Conservation (phyloP, 2,113 vertebrate genomes). For the Alethe castanea region DNA sequence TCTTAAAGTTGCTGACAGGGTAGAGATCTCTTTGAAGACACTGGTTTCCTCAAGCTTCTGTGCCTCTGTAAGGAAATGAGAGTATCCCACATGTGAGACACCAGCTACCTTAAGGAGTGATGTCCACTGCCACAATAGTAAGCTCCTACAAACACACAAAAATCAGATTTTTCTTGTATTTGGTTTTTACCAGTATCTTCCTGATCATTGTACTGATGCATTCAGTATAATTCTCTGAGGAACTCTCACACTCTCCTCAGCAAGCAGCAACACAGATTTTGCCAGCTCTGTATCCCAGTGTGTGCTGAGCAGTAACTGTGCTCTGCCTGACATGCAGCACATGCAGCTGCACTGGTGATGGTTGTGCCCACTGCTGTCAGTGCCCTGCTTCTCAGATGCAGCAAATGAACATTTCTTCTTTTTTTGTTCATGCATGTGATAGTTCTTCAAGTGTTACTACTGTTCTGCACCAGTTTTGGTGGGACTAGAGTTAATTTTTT, state of each 20-base stretch:
- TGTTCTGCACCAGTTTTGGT: neutral
- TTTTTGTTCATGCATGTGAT: neutral
- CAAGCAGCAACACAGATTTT: neutral
- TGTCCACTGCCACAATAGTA: neutral
- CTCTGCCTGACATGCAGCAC: neutral
- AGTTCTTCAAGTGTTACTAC: neutral
- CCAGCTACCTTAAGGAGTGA: neutral
- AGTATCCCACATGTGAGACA: neutral
- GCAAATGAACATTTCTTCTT: neutral
- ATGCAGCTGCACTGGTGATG: neutral
- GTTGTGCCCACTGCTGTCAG: neutral
- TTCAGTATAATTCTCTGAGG: neutral
- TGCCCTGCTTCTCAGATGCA: neutral
- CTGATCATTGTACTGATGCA: neutral
- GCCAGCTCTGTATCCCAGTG: neutral
- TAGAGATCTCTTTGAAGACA: neutral
- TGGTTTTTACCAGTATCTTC: neutral
- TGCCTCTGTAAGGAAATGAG: neutral
- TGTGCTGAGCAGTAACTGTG: neutral
- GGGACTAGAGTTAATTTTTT: neutral
- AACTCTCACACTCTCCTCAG: neutral
- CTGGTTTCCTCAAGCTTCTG: neutral
- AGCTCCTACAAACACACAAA: neutral
- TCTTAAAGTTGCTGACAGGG: neutral
- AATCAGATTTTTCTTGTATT: neutral